Evolutionary conservation across 2,888 invertebrate species (phyloP).

Genomic region (Caradrina kadenii): DNA sequence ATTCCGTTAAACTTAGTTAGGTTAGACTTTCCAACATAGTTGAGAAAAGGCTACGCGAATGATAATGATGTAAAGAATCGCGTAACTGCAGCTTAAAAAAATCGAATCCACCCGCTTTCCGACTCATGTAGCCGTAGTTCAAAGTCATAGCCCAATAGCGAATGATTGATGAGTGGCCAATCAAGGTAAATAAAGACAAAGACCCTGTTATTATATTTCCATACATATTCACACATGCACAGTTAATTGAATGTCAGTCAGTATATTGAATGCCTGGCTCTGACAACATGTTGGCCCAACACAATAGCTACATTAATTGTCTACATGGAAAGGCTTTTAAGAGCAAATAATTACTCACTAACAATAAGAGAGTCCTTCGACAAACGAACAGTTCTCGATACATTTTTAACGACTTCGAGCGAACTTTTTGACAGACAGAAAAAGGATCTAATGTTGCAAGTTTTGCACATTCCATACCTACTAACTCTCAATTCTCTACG

Average conservation of each 20-base stretch:
- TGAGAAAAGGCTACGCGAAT: background rate
- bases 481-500: constrained; percentile 26
- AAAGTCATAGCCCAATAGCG: no score
- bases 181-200: background rate
- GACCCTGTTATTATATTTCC: constrained; percentile 19
- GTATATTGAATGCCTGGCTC: constrained; percentile 22
- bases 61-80: background rate
- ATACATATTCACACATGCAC: background rate
- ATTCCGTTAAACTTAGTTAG: background rate
- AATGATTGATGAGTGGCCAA: background rate
- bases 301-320: constrained; percentile 42
- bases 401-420: constrained; percentile 11
- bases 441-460: background rate
- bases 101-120: background rate
- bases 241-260: constrained; percentile 34
- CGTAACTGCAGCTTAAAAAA: background rate
- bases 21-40: no score
- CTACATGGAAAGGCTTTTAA: constrained; percentile 47
- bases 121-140: background rate
- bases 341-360: constrained; percentile 23
- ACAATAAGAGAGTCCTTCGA: constrained; percentile 5
- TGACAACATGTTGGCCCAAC: constrained; percentile 16
- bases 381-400: constrained; percentile 16
- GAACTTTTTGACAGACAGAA: constrained; percentile 15
- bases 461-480: constrained; percentile 3